These are phyloP conservation scores for Vidua chalybeata DNA, from an alignment of 2,113 vertebrate species.

Conservation along the genomic window DNA sequence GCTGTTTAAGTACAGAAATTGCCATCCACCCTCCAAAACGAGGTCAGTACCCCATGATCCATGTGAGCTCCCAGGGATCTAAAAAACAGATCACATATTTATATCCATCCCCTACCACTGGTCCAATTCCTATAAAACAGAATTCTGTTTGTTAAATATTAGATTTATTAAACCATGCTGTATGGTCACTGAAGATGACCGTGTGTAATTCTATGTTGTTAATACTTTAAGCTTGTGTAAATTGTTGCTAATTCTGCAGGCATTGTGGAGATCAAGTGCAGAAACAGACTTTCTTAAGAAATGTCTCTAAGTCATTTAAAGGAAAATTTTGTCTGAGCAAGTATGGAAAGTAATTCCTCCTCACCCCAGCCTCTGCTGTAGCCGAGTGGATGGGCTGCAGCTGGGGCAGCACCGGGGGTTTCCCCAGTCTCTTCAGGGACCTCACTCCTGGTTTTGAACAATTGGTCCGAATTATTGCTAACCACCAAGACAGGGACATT, in stretches of 20 bases:
- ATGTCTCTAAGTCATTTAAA: background rate
- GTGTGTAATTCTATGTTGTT: background rate
- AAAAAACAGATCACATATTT: background rate
- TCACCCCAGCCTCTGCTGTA: background rate
- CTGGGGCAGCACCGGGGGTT: background rate
- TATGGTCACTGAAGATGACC: background rate
- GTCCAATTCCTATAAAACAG: background rate
- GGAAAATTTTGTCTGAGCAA: background rate
- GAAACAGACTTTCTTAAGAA: background rate
- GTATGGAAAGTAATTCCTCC: background rate
- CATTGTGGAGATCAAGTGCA: background rate
- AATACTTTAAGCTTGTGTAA: background rate
- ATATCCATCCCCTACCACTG: background rate
- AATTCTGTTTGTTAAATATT: background rate
- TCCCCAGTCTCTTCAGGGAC: background rate
- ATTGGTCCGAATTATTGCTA: background rate
- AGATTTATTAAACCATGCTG: background rate
- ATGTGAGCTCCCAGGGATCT: background rate
- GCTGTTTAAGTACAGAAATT: background rate
- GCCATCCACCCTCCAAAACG: background rate
- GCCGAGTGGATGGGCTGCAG: accelerated
- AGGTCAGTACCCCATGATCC: background rate
- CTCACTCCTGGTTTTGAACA: background rate
- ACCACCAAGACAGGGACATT: background rate
- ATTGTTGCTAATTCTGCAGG: background rate